Conservation (phyloP, 2,888 invertebrate genomes). For the Macrostomum cliftonense region DNA sequence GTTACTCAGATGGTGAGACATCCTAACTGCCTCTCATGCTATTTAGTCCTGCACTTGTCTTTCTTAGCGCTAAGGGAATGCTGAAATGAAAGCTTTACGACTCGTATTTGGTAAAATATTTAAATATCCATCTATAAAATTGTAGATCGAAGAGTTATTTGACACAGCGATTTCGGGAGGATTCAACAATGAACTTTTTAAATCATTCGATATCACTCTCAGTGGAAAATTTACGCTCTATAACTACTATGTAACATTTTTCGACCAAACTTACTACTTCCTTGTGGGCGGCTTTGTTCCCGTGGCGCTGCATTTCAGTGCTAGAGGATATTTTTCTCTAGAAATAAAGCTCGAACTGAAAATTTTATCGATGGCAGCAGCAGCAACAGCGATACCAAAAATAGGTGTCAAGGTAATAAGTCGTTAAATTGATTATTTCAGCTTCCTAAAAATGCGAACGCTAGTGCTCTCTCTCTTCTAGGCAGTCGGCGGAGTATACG, state of each 20-base stretch:
- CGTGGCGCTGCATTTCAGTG: slow-evolving; percentile 17
- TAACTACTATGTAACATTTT: slow-evolving; percentile 14
- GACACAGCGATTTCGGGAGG: background rate
- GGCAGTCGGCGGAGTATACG: slow-evolving; percentile 15
- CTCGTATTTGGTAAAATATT: too few species aligned
- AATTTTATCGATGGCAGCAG: slow-evolving; percentile 5
- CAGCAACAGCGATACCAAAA: background rate
- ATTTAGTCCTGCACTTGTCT: background rate
- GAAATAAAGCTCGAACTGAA: slow-evolving; percentile 13
- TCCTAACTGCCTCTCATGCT: background rate
- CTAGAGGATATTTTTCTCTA: slow-evolving; percentile 18
- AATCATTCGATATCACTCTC: slow-evolving; percentile 18
- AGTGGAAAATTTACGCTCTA: slow-evolving; percentile 17
- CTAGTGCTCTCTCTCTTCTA: background rate
- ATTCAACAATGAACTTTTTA: slow-evolving; percentile 13
- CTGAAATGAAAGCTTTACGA: background rate
- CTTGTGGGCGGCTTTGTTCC: slow-evolving; percentile 17
- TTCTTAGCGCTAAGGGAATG: too few species aligned
- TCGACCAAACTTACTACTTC: slow-evolving; percentile 12
- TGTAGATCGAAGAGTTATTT: slow-evolving; percentile 1
- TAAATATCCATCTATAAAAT: background rate
- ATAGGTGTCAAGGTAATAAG: background rate
- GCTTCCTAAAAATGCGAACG: too few species aligned
- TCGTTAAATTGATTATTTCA: background rate
- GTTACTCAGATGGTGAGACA: background rate